These are phyloP conservation scores for Amniataba percoides DNA, from an alignment of 2,797 vertebrate species.

Conservation along the genomic window DNA sequence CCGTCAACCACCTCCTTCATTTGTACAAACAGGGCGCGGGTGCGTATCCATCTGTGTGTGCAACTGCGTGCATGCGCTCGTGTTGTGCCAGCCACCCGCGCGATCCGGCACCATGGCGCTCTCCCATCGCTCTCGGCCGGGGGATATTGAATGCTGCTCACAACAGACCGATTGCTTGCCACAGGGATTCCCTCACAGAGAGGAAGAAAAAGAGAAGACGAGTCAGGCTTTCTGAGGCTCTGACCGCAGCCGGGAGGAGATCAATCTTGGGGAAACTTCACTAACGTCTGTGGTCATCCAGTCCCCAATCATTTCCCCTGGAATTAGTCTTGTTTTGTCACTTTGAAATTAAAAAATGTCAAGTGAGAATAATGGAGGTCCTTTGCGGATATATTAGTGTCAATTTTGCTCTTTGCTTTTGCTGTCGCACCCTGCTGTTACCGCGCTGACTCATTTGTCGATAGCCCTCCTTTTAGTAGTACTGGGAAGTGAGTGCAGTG, in stretches of 20 bases:
- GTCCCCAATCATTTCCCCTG: slow-evolving; percentile 68
- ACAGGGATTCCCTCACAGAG: slow-evolving; percentile 79
- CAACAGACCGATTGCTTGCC: slow-evolving; percentile 79
- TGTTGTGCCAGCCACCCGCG: slow-evolving; percentile 58
- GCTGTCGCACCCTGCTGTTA: slow-evolving; percentile 25
- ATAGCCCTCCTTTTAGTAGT: slow-evolving; percentile 23
- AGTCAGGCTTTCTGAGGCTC: slow-evolving; percentile 60
- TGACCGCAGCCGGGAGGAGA: slow-evolving; percentile 59
- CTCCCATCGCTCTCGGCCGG: slow-evolving; percentile 75
- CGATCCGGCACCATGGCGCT: slow-evolving; percentile 55
- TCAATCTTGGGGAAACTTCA: slow-evolving; percentile 76
- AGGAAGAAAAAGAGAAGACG: slow-evolving; percentile 58
- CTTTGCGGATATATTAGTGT: slow-evolving; percentile 70
- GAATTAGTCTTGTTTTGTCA: slow-evolving; percentile 84
- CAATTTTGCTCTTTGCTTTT: slow-evolving; percentile 59
- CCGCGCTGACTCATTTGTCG: slow-evolving; percentile 58
- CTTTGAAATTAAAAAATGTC: slow-evolving; percentile 82
- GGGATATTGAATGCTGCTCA: slow-evolving; percentile 78
- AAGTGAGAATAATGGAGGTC: slow-evolving; percentile 74
- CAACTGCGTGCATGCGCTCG: slow-evolving; percentile 3
- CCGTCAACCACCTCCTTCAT: slow-evolving; percentile 87
- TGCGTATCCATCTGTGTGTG: slow-evolving; percentile 65
- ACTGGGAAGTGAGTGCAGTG: slow-evolving; percentile 1
- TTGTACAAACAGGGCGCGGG: slow-evolving; percentile 88
- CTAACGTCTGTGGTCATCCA: slow-evolving; percentile 66